A percentile compares a stretch with the other conserved stretches of the same genome.
Evolutionary conservation across 2,113 vertebrate genomes (phyloP).

Genomic region (Dicentrarchus labrax): DNA sequence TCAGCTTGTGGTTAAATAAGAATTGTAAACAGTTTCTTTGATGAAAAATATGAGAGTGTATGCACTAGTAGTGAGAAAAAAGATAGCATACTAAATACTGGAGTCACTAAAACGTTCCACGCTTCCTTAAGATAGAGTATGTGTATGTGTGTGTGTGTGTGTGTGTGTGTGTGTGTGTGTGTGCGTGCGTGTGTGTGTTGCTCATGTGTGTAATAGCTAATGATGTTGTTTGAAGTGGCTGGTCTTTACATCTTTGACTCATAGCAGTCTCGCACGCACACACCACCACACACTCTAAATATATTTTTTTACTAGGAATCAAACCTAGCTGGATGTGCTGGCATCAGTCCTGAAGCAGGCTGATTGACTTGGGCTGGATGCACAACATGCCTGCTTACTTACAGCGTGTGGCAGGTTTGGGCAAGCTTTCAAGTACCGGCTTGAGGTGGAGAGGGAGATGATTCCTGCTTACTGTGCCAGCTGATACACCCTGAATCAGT

Average conservation of each 20-base stretch:
- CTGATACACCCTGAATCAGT: neutral
- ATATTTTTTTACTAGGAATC: neutral
- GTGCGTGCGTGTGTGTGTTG: neutral
- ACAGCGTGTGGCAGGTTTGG: neutral
- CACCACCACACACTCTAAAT: neutral
- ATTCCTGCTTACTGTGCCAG: conserved; percentile 4
- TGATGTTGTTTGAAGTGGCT: neutral
- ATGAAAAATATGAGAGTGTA: conserved; percentile 2
- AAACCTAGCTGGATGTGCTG: neutral
- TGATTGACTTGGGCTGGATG: neutral
- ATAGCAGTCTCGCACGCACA: neutral
- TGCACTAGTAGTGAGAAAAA: neutral
- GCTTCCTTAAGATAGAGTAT: neutral
- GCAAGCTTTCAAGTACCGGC: neutral
- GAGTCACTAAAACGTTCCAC: neutral
- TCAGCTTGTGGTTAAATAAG: conserved; percentile 10
- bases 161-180: neutral
- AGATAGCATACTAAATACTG: neutral
- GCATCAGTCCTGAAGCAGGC: neutral
- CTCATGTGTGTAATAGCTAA: neutral
- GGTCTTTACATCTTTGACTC: no score
- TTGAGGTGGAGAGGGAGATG: conserved; percentile 19
- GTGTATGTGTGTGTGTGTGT: conserved; percentile 5
- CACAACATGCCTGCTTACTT: neutral
- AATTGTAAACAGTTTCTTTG: neutral